Conservation (phyloP, 30 jellyfish, hydroid and myxozoan genomes). For the Turritopsis dohrnii region DNA sequence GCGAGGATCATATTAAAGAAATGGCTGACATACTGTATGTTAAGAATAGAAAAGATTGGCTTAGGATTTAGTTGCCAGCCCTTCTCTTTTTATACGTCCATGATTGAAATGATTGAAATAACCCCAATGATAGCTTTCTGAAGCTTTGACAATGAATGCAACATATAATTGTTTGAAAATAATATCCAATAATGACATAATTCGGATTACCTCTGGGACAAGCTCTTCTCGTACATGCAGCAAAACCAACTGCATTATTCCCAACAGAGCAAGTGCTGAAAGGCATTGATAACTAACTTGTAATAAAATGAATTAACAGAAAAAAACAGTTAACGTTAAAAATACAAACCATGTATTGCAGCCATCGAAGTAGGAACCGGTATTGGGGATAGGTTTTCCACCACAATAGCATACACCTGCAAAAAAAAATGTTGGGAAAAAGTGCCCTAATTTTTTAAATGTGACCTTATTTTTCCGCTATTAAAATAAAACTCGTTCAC, state of each 20-base stretch:
- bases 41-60: no score
- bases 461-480: no score
- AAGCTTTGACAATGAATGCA: no score
- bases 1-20: no score
- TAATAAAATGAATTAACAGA: not conserved
- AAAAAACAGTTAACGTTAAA: not conserved
- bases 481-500: no score
- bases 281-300: not conserved
- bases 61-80: no score
- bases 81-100: no score
- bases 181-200: not conserved
- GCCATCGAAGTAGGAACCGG: not conserved
- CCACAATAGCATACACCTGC: not conserved
- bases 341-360: not conserved
- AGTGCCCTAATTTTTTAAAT: no score
- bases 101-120: no score
- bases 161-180: no score
- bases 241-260: not conserved
- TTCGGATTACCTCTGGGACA: not conserved
- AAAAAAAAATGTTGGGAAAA: not conserved
- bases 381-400: not conserved
- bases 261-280: not conserved
- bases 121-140: not conserved
- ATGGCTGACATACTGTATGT: no score
- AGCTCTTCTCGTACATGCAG: not conserved